Percentiles rank a stretch among this genome's conserved stretches.
Evolutionary conservation across 1,140 invertebrate genomes (phyloP).

Genomic region (Drosophila busckii): DNA sequence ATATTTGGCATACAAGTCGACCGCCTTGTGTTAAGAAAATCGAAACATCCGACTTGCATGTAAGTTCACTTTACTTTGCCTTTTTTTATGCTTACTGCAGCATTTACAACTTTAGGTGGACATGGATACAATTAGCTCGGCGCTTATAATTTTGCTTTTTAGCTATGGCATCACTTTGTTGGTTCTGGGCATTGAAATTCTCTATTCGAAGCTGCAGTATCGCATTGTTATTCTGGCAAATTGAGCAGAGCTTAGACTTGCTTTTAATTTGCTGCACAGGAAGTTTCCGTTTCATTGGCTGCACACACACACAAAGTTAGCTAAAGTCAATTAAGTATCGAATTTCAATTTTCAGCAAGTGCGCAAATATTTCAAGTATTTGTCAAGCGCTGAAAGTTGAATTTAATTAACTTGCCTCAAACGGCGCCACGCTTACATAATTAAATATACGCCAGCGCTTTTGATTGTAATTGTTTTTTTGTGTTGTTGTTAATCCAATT

Average conservation of each 20-base stretch:
- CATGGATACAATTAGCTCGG: conserved; percentile 79
- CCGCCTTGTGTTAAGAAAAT: conserved; percentile 80
- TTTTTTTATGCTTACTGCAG: neutral
- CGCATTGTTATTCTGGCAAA: conserved; percentile 34
- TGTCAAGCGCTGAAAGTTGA: conserved; percentile 61
- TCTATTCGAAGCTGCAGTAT: conserved; percentile 57
- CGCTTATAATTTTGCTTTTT: conserved; percentile 77
- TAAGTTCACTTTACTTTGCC: conserved; percentile 39
- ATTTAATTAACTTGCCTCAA: conserved; percentile 48
- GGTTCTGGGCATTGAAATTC: conserved; percentile 78
- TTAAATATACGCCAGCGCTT: no score
- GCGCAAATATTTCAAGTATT: conserved; percentile 30
- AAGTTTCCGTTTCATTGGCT: conserved; percentile 56
- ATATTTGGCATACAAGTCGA: conserved; percentile 80
- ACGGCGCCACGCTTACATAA: conserved; percentile 32
- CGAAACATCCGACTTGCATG: conserved; percentile 79
- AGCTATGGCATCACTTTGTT: conserved; percentile 77
- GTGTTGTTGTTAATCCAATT: conserved; percentile 25
- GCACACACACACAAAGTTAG: conserved; percentile 27
- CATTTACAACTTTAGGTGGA: conserved; percentile 73
- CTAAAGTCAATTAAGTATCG: no score
- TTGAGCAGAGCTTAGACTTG: conserved; percentile 23
- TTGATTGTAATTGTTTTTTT: neutral
- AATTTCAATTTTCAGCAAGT: conserved; percentile 35
- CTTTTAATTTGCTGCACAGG: conserved; percentile 5